Evolutionary conservation across 1,140 invertebrate species (phyloP).

Genomic region (Centruroides vittatus): DNA sequence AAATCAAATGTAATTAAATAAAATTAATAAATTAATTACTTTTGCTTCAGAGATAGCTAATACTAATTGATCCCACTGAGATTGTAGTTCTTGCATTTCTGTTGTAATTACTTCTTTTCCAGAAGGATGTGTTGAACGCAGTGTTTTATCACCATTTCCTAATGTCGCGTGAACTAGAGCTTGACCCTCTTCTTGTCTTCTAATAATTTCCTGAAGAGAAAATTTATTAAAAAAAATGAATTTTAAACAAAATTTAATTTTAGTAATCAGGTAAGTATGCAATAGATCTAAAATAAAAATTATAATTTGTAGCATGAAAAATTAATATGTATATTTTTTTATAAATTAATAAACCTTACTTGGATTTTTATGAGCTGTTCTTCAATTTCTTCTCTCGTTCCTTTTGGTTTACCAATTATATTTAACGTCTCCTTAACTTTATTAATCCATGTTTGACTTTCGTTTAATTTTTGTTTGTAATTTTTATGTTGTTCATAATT

Average conservation of each 20-base stretch:
- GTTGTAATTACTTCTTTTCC: constrained; percentile 74
- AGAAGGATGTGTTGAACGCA: constrained; percentile 71
- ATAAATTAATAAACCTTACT: constrained; percentile 22
- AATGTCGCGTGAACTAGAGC: constrained; percentile 74
- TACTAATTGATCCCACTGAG: constrained; percentile 79
- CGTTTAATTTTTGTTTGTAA: constrained; percentile 60
- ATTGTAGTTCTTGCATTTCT: constrained; percentile 78
- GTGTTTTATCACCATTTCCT: constrained; percentile 82
- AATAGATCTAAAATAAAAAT: neutral
- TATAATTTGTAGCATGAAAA: neutral
- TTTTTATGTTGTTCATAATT: constrained; percentile 75
- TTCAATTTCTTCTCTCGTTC: constrained; percentile 69
- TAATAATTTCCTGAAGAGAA: constrained; percentile 50
- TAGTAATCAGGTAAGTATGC: neutral
- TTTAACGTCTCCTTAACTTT: constrained; percentile 68
- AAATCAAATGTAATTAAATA: neutral
- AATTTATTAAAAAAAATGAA: neutral
- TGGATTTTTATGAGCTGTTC: constrained; percentile 52
- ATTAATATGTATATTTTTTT: neutral
- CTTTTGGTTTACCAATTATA: constrained; percentile 36
- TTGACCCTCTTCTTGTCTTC: constrained; percentile 77
- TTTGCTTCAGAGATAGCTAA: constrained; percentile 85
- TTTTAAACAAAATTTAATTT: neutral
- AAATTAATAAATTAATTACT: constrained; percentile 13
- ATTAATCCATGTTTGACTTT: constrained; percentile 76